Evolutionary conservation across 2,888 invertebrate genomes (phyloP).

Genomic region (Abrostola triplasia): DNA sequence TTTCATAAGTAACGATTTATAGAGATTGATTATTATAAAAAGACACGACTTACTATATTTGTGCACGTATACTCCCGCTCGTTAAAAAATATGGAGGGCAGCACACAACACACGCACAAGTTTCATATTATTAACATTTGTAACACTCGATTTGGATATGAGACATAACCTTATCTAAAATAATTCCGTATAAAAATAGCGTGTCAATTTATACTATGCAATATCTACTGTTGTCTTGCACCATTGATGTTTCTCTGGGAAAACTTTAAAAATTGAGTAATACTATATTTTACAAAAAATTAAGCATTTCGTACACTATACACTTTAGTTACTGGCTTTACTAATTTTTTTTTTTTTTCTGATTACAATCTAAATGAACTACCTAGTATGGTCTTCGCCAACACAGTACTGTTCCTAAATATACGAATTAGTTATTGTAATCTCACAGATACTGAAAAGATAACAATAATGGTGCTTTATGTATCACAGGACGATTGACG

Average conservation of each 20-base stretch:
- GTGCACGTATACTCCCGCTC: constrained; percentile 12
- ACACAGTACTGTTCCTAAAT: constrained; percentile 40
- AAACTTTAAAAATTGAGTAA: constrained; percentile 32
- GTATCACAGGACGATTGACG: constrained; percentile 56
- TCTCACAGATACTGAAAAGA: constrained; percentile 41
- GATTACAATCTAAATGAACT: constrained; percentile 46
- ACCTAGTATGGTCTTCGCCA: constrained; percentile 42
- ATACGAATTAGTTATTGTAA: constrained; percentile 43
- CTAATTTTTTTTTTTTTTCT: constrained; percentile 40
- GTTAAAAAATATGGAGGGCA: constrained; percentile 18
- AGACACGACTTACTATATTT: constrained; percentile 23
- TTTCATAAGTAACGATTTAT: constrained; percentile 18
- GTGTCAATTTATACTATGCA: constrained; percentile 54
- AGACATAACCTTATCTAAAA: constrained; percentile 39
- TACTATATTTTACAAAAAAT: constrained; percentile 26
- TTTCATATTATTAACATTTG: constrained; percentile 11
- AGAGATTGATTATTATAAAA: constrained; percentile 45
- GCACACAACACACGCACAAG: constrained; percentile 15
- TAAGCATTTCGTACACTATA: constrained; percentile 36
- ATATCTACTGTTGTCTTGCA: constrained; percentile 41
- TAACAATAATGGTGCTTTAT: constrained; percentile 53
- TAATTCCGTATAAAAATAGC: constrained; percentile 55
- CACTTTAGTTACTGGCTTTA: constrained; percentile 28
- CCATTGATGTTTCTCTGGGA: constrained; percentile 33
- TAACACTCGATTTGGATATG: constrained; percentile 27